Percentiles rank a stretch among this genome's conserved stretches.
Evolutionary conservation across 2,797 vertebrate species (phyloP).

Genomic region (Amblyopsis hoosieri): DNA sequence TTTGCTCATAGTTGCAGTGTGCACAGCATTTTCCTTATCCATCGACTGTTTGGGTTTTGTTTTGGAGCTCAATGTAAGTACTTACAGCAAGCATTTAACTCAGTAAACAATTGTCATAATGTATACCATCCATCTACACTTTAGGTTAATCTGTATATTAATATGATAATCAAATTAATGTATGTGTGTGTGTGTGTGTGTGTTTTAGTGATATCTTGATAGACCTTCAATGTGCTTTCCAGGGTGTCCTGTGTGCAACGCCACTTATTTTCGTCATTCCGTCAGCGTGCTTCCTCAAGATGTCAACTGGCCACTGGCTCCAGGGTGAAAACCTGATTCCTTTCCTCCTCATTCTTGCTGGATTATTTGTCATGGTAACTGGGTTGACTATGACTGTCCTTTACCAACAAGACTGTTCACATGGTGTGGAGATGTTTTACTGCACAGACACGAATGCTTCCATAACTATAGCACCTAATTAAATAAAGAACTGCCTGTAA

Average conservation of each 20-base stretch:
- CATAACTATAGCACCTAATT: slow-evolving; percentile 60
- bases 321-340: slow-evolving; percentile 83
- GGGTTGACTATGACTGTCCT: slow-evolving; percentile 85
- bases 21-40: slow-evolving; percentile 82
- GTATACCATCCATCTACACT: neutral
- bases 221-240: slow-evolving; percentile 14
- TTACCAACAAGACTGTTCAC: slow-evolving; percentile 87
- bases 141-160: neutral
- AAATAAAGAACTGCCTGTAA: slow-evolving; percentile 7
- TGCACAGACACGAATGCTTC: slow-evolving; percentile 81
- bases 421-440: slow-evolving; percentile 93
- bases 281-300: slow-evolving; percentile 89
- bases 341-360: slow-evolving; percentile 77
- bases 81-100: no score
- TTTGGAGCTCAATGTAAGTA: slow-evolving; percentile 92
- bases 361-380: slow-evolving; percentile 85
- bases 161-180: neutral
- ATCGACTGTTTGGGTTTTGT: slow-evolving; percentile 92
- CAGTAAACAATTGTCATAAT: no score
- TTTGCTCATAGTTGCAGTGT: slow-evolving; percentile 76
- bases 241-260: slow-evolving; percentile 91
- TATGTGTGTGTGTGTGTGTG: neutral
- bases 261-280: slow-evolving; percentile 96
- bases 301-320: slow-evolving; percentile 85
- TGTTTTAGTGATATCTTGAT: neutral